A percentile compares a stretch with the other conserved stretches of the same genome.
Evolutionary conservation across 2,113 vertebrate species (phyloP).

Genomic region (Dascyllus trimaculatus): DNA sequence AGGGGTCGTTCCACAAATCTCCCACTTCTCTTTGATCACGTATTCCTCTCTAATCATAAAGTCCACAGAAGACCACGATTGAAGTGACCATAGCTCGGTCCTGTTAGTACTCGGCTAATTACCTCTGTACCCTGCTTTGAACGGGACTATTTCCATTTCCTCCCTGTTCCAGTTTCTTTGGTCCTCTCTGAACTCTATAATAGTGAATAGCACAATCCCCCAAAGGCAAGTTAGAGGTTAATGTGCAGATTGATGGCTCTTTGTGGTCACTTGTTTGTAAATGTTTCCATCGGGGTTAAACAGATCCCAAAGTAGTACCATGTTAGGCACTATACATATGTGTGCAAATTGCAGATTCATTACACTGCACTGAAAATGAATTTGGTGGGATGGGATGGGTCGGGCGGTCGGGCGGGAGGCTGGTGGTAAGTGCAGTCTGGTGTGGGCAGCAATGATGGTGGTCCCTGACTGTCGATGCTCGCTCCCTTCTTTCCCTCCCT

Average conservation of each 20-base stretch:
- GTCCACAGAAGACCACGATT: conserved; percentile 18
- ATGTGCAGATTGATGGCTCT: conserved; percentile 80
- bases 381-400: conserved; percentile 73
- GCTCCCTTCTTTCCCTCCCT: conserved; percentile 63
- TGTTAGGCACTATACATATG: conserved; percentile 75
- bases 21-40: conserved; percentile 38
- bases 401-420: conserved; percentile 48
- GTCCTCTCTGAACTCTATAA: conserved; percentile 71
- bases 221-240: conserved; percentile 72
- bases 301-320: conserved; percentile 72
- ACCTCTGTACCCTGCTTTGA: conserved; percentile 55
- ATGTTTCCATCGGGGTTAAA: conserved; percentile 84
- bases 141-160: conserved; percentile 64
- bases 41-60: conserved; percentile 39
- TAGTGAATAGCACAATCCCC: conserved; percentile 70
- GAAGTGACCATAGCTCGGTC: conserved; percentile 49
- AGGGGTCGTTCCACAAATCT: conserved; percentile 33
- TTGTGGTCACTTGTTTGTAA: conserved; percentile 84
- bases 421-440: conserved; percentile 76
- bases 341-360: conserved; percentile 83
- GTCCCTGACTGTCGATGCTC: conserved; percentile 79
- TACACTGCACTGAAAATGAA: conserved; percentile 79
- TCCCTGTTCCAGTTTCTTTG: conserved; percentile 53
- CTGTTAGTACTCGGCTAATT: conserved; percentile 58
- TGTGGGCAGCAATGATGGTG: conserved; percentile 86